phyloP scores from a whole-genome alignment of 2,113 vertebrate species.

The Synodontis membranacea region DNA sequence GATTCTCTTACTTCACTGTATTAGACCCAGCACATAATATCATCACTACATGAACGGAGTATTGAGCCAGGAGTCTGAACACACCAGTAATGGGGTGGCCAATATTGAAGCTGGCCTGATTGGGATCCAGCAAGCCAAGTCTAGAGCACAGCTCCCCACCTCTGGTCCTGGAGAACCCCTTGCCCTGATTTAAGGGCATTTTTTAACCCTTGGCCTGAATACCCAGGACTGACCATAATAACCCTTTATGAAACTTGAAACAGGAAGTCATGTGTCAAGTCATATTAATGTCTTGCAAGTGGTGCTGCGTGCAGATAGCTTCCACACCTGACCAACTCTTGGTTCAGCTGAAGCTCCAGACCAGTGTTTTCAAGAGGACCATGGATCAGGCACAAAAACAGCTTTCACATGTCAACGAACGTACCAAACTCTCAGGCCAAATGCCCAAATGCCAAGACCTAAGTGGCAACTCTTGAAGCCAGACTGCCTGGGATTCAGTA shows the following conservation, averaged over 20 bases:
- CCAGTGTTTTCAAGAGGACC: neutral
- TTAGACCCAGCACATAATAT: neutral
- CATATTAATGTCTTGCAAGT: neutral
- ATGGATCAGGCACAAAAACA: neutral
- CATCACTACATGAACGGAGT: neutral
- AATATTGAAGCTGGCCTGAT: neutral
- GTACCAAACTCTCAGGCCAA: neutral
- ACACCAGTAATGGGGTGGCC: neutral
- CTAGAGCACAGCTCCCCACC: neutral
- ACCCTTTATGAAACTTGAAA: neutral
- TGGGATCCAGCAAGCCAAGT: neutral
- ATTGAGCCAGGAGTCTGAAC: neutral
- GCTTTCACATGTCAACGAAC: neutral
- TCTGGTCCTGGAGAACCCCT: neutral
- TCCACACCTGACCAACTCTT: neutral
- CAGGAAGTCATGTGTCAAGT: neutral
- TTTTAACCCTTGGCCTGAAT: neutral
- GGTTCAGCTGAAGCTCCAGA: neutral
- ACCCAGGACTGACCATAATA: neutral
- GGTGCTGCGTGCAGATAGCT: neutral
- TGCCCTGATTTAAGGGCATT: neutral
- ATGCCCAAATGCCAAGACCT: neutral
- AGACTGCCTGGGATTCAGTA: neutral
- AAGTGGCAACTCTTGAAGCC: neutral
- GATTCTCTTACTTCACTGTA: neutral